Percentiles rank a stretch among this genome's conserved stretches.
Evolutionary conservation across 2,888 invertebrate species (phyloP).

Genomic region (Drosophila kanekoi): DNA sequence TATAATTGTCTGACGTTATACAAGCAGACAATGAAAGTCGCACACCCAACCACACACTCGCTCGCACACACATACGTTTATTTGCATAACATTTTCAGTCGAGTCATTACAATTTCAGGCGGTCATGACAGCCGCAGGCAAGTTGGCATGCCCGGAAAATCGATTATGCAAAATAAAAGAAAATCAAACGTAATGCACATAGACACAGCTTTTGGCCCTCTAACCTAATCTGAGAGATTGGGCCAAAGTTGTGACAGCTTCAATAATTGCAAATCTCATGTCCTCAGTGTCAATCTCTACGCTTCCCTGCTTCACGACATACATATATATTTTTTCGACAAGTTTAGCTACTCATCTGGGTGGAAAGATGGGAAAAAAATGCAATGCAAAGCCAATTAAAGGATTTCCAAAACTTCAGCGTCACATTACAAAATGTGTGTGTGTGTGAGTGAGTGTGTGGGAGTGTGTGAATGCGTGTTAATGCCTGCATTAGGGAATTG

Average conservation of each 20-base stretch:
- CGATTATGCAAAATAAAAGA: conserved; percentile 71
- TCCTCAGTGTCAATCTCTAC: conserved; percentile 31
- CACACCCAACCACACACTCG: conserved; percentile 9
- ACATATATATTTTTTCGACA: conserved; percentile 12
- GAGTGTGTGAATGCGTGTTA: conserved; percentile 9
- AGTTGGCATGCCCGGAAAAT: conserved; percentile 50
- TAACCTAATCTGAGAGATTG: conserved; percentile 30
- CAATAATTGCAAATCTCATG: conserved; percentile 43
- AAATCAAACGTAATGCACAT: conserved; percentile 44
- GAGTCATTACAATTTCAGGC: conserved; percentile 66
- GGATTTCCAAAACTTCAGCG: conserved; percentile 73
- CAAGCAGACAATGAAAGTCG: conserved; percentile 60
- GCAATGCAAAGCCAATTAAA: conserved; percentile 74
- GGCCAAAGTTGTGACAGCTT: conserved; percentile 23
- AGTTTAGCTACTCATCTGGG: conserved; percentile 40
- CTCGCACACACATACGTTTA: conserved; percentile 18
- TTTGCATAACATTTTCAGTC: conserved; percentile 61
- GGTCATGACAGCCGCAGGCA: conserved; percentile 57
- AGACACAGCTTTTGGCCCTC: conserved; percentile 20
- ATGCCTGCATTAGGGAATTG: conserved; percentile 29
- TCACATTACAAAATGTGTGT: conserved; percentile 54
- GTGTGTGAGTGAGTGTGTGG: background rate
- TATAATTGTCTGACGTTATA: conserved; percentile 65
- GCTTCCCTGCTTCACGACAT: conserved; percentile 8
- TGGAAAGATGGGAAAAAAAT: conserved; percentile 13